Evolutionary conservation across 2,113 vertebrate genomes (phyloP), one percentile per base, ranked within the genome.

Genomic region (Mugil cephalus): DNA sequence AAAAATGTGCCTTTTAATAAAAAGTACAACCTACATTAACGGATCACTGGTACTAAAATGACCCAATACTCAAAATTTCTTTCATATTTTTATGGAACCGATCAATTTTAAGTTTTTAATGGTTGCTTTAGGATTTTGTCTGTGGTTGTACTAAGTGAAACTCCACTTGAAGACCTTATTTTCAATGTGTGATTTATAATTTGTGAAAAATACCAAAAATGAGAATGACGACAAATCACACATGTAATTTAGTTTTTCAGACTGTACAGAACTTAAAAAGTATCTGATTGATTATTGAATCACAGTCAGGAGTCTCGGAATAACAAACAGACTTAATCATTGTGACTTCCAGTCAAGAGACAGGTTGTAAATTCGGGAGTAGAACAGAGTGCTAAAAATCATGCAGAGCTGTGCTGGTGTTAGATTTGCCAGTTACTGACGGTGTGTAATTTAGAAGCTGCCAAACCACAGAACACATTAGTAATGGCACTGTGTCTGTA

Each of bases 241-340:
- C 52, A 60, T 68, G 58, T 79, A 86, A 86, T 85, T 73, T 69
- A 73, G 64, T 42, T 66, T 61, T 65, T 80, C 72, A 53, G 65
- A 61, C 11, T 66, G 54, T 48, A 36, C 18, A 30, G 51, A 61
- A 69, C 51, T 74, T 75, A 42, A 62, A 67, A 76, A 72, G 58
- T 13, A 60, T 48, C 21, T 61, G 72, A 81, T 51, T 89, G 66
- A 85, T 87, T 64, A 79, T 19, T 52, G 46, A 68, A 56, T 59
- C 30, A 55, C 36, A 18, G 79, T 83, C 55, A 67, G 68, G 50
- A 38, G 39, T 19, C 51, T 61, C 40, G 39, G 77, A 80, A 66
- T 87, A 77, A 86, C 86, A 78, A 82, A 86, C 56, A 72, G 54
- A 13, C 42, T 77, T 82, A 77, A 84, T 91, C 45, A 74, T 70